Evolutionary conservation across 2,113 vertebrate species (phyloP).

Genomic region (Neogale vison): DNA sequence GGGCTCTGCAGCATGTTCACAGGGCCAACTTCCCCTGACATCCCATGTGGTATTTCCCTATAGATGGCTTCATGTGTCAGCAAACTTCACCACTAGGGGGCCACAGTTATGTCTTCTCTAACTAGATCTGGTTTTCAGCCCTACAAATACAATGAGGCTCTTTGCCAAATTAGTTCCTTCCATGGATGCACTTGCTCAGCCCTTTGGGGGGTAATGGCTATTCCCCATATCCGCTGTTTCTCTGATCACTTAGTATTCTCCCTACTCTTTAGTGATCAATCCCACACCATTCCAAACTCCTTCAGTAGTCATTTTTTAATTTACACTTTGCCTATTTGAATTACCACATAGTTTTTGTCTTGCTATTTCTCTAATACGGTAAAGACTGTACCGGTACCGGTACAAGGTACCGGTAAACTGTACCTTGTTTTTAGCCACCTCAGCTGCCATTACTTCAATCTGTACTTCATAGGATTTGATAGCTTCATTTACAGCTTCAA

Average conservation of each 20-base stretch:
- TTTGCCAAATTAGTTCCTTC: neutral
- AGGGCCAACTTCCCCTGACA: neutral
- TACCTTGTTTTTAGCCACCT: conserved; percentile 91
- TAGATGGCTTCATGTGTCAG: neutral
- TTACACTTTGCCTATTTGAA: neutral
- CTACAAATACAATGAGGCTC: neutral
- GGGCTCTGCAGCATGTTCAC: neutral
- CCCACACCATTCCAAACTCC: neutral
- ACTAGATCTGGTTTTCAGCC: neutral
- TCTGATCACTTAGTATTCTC: neutral
- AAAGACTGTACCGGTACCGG: too few species aligned
- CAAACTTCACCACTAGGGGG: neutral
- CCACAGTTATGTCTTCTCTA: neutral
- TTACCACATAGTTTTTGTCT: neutral
- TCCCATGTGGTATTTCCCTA: neutral
- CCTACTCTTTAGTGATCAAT: neutral
- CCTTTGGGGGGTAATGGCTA: neutral
- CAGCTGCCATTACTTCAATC: conserved; percentile 86
- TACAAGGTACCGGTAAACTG: too few species aligned
- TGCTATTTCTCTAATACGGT: neutral
- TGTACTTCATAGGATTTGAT: conserved; percentile 88
- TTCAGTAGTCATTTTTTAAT: neutral
- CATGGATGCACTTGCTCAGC: neutral
- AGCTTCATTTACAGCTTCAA: conserved; percentile 89
- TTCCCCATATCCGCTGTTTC: neutral